A percentile compares a stretch with the other conserved stretches of the same genome.
These are phyloP conservation scores for Phrynocephalus versicolor DNA, from an alignment of 2,113 vertebrate species.

Conservation along the genomic window DNA sequence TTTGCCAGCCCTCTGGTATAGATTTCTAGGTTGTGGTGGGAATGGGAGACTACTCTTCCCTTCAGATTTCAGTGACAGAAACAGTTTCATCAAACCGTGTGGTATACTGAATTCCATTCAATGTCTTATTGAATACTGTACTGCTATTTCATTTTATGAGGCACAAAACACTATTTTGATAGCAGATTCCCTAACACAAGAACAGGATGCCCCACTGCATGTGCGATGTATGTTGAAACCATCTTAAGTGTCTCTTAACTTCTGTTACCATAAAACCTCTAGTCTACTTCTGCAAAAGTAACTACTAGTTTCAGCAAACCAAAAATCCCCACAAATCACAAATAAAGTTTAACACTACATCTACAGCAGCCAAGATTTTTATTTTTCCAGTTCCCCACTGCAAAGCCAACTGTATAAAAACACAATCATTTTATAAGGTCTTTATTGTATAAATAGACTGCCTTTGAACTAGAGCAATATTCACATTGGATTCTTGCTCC, in stretches of 20 bases:
- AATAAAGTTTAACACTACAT: not conserved
- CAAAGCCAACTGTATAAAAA: not conserved
- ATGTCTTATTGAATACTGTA: too few relatives aligned
- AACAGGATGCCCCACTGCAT: too few relatives aligned
- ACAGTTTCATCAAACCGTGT: too few relatives aligned
- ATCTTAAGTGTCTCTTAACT: not conserved
- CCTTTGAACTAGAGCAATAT: not conserved
- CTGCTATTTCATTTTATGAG: too few relatives aligned
- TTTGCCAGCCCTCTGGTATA: too few relatives aligned
- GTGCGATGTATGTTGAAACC: too few relatives aligned
- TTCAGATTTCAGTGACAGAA: too few relatives aligned
- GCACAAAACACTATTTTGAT: not conserved
- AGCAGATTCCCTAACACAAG: not conserved
- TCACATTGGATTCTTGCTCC: constrained; percentile 3
- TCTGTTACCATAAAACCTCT: not conserved
- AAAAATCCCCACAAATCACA: not conserved
- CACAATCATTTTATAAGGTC: not conserved
- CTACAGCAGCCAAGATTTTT: not conserved
- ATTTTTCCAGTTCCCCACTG: not conserved
- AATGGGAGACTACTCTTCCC: too few relatives aligned
- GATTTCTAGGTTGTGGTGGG: too few relatives aligned
- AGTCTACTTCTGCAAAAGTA: not conserved
- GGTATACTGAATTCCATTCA: too few relatives aligned
- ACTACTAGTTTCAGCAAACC: not conserved
- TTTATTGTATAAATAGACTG: not conserved